phyloP scores from a whole-genome alignment of 2,113 vertebrate species.

The Heterotis niloticus region DNA sequence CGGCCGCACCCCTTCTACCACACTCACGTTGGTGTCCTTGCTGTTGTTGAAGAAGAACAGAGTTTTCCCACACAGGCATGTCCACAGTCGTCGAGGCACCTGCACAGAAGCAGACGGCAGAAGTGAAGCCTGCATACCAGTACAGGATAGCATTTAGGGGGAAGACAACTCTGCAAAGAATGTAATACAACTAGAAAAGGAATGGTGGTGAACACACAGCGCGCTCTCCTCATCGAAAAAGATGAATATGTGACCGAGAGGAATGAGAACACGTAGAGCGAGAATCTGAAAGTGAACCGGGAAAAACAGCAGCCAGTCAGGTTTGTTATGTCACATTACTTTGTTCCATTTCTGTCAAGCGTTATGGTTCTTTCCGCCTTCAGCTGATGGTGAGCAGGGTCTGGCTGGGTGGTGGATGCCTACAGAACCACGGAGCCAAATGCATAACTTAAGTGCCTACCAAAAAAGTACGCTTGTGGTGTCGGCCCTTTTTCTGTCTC shows the following conservation, averaged over 20 bases:
- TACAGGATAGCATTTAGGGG: not conserved
- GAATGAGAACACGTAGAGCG: not conserved
- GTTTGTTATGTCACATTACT: not conserved
- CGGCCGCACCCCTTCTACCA: not conserved
- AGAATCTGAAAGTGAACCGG: not conserved
- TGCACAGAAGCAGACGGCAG: conserved; percentile 40
- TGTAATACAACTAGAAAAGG: too few relatives aligned
- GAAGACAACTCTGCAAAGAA: not conserved
- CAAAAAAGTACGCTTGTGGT: too few relatives aligned
- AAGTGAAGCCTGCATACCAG: not conserved
- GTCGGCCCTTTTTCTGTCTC: too few relatives aligned
- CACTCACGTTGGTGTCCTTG: conserved; percentile 62
- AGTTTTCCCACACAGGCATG: conserved; percentile 65
- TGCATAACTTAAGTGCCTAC: too few relatives aligned
- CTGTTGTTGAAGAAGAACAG: conserved; percentile 69
- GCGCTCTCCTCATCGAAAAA: not conserved
- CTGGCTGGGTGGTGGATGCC: too few relatives aligned
- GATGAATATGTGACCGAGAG: not conserved
- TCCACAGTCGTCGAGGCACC: conserved; percentile 70
- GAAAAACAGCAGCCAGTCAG: not conserved
- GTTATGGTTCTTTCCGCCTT: too few relatives aligned
- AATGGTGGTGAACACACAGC: too few relatives aligned
- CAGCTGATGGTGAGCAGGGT: too few relatives aligned
- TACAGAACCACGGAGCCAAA: too few relatives aligned
- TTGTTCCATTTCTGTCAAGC: not conserved